A percentile compares a stretch with the other conserved stretches of the same genome.
These are phyloP conservation scores for Orchesella flavescens DNA, from an alignment of 2,888 invertebrate genomes.

Conservation along the genomic window DNA sequence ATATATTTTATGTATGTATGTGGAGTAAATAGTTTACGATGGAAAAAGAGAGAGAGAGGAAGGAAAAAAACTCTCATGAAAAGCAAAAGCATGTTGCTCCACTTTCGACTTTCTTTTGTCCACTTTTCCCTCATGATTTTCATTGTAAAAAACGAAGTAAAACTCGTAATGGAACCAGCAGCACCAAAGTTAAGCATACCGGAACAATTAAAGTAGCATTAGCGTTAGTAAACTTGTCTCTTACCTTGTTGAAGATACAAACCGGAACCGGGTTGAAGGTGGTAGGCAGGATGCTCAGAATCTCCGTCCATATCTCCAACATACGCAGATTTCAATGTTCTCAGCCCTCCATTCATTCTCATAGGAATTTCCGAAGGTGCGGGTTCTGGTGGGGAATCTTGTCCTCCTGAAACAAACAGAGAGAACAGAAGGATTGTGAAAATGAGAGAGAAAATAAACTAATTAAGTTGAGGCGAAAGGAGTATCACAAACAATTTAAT, in stretches of 20 bases:
- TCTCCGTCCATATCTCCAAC: slow-evolving; percentile 68
- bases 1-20: neutral
- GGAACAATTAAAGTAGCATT: neutral
- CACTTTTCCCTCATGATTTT: neutral
- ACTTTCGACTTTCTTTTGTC: neutral
- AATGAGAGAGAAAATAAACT: slow-evolving; percentile 11
- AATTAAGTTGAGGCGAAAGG: slow-evolving; percentile 5
- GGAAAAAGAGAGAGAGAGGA: neutral
- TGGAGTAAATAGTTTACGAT: neutral
- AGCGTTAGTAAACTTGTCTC: neutral
- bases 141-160: neutral
- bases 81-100: neutral
- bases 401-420: slow-evolving; percentile 64
- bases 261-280: slow-evolving; percentile 69
- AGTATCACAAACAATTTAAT: slow-evolving; percentile 6
- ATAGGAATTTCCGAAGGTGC: slow-evolving; percentile 72
- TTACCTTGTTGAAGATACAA: slow-evolving; percentile 72
- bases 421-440: neutral
- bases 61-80: neutral
- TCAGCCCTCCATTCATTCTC: slow-evolving; percentile 71
- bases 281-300: slow-evolving; percentile 70
- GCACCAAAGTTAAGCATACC: neutral
- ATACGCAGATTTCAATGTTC: slow-evolving; percentile 69
- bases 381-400: slow-evolving; percentile 72
- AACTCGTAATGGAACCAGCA: neutral